phyloP scores from a whole-genome alignment of 1,140 invertebrate species.

The Drosophila gunungcola region DNA sequence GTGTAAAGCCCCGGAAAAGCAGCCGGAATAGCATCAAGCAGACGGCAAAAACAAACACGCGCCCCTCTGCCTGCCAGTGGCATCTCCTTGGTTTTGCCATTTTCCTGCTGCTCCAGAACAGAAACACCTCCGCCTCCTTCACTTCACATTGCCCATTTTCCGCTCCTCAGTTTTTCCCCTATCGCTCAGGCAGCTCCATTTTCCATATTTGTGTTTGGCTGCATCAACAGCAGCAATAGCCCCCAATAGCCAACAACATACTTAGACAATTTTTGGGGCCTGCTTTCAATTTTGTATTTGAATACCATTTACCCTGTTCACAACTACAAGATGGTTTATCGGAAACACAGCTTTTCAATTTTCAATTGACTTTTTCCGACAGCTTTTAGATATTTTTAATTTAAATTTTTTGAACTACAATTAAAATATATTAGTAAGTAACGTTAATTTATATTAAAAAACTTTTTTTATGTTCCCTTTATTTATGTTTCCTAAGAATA shows the following conservation, averaged over 20 bases:
- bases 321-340: background rate
- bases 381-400: too few relatives aligned
- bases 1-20: constrained; percentile 71
- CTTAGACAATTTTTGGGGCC: constrained; percentile 30
- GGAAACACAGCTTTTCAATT: too few relatives aligned
- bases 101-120: constrained; percentile 24
- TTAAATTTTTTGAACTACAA: too few relatives aligned
- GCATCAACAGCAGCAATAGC: constrained; percentile 40
- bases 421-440: too few relatives aligned
- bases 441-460: too few relatives aligned
- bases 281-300: constrained; percentile 26
- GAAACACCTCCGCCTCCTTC: constrained; percentile 4
- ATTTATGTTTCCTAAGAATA: too few relatives aligned
- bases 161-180: constrained; percentile 18
- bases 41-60: constrained; percentile 72
- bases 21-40: constrained; percentile 77
- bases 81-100: constrained; percentile 48
- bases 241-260: constrained; percentile 34
- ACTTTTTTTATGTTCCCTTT: too few relatives aligned
- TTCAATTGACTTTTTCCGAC: too few relatives aligned
- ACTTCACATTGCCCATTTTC: background rate
- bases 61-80: constrained; percentile 34
- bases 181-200: constrained; percentile 50
- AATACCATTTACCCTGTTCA: constrained; percentile 2
- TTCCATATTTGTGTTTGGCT: constrained; percentile 65